phyloP scores from a whole-genome alignment of 1,140 invertebrate species.

The Neuroterus valhalla region DNA sequence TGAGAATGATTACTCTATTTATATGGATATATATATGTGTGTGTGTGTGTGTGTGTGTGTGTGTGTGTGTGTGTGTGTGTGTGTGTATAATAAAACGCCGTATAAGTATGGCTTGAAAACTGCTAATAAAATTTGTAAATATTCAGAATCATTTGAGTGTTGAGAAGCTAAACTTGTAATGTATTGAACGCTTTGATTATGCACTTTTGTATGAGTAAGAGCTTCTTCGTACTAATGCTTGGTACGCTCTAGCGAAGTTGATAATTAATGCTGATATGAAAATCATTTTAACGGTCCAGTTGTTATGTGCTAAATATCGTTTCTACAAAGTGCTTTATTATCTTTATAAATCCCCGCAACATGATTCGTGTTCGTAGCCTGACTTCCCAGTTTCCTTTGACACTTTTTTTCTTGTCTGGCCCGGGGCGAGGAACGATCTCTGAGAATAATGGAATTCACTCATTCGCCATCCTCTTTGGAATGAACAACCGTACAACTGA shows the following conservation, averaged over 20 bases:
- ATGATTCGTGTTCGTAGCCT: not conserved
- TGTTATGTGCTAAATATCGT: constrained; percentile 8
- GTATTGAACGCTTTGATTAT: not conserved
- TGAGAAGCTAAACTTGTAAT: too few relatives aligned
- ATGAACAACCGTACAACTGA: constrained; percentile 18
- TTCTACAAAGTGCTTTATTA: constrained; percentile 9
- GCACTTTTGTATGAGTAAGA: constrained; percentile 7
- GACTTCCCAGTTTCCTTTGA: constrained; percentile 4
- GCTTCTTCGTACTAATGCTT: not conserved
- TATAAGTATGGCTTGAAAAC: too few relatives aligned
- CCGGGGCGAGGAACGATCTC: not conserved
- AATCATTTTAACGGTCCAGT: constrained; percentile 4
- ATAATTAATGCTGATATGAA: constrained; percentile 21
- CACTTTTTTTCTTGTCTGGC: not conserved
- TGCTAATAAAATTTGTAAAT: too few relatives aligned
- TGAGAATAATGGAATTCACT: constrained; percentile 19
- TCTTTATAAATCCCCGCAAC: constrained; percentile 8
- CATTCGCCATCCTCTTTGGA: not conserved
- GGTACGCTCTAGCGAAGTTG: not conserved
- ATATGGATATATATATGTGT: too few relatives aligned
- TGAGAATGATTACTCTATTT: too few relatives aligned
- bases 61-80: too few relatives aligned
- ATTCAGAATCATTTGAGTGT: too few relatives aligned
- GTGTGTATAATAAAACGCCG: too few relatives aligned
- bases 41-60: too few relatives aligned